A percentile compares a stretch with the other conserved stretches of the same genome.
These are phyloP conservation scores for Penaeus japonicus DNA, from an alignment of 1,140 invertebrate species.

Conservation along the genomic window DNA sequence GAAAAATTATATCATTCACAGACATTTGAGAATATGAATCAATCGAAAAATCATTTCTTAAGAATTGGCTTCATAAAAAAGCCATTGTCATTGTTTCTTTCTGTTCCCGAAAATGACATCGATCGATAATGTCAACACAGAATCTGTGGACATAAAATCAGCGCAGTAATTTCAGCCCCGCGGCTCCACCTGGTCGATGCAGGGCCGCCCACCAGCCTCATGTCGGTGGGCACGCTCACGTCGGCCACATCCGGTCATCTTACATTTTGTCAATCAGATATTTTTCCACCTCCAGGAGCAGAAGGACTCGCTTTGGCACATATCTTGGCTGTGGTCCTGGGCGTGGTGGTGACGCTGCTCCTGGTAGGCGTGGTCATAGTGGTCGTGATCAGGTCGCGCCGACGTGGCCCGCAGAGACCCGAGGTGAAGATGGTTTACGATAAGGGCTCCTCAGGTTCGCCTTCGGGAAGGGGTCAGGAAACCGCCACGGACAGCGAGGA, in stretches of 20 bases:
- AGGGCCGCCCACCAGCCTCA: too few species aligned
- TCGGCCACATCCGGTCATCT: too few species aligned
- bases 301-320: constrained; percentile 74
- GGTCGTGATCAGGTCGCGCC: constrained; percentile 26
- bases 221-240: not conserved
- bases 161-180: too few species aligned
- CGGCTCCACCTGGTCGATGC: constrained; percentile 69
- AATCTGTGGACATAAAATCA: too few species aligned
- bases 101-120: too few species aligned
- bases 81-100: too few species aligned
- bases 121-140: too few species aligned
- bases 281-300: not conserved
- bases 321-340: constrained; percentile 76
- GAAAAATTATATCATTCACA: too few species aligned
- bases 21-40: too few species aligned
- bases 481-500: constrained; percentile 1
- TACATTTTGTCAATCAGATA: too few species aligned
- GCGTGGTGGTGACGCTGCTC: constrained; percentile 65
- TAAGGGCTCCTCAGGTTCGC: not conserved
- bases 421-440: constrained; percentile 42
- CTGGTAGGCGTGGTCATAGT: constrained; percentile 28
- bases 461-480: not conserved
- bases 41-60: too few species aligned
- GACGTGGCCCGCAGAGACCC: not conserved
- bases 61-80: too few species aligned